Evolutionary conservation across 2,113 vertebrate genomes (phyloP).

Genomic region (Esox niger): DNA sequence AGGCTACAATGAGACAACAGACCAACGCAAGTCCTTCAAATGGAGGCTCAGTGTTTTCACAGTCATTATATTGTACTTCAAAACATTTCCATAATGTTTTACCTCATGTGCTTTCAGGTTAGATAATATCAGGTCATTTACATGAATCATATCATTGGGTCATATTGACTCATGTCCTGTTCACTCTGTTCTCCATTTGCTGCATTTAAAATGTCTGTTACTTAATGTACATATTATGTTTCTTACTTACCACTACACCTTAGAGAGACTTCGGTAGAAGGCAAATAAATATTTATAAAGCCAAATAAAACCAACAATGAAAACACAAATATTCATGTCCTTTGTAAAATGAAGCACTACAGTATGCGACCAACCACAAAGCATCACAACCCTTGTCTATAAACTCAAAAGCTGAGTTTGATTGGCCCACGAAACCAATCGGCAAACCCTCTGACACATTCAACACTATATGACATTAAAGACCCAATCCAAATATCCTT

Average conservation of each 20-base stretch:
- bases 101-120: slow-evolving; percentile 25
- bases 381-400: too few species aligned
- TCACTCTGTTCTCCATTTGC: slow-evolving; percentile 30
- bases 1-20: background rate
- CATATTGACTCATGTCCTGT: slow-evolving; percentile 72
- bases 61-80: slow-evolving; percentile 65
- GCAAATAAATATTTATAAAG: slow-evolving; percentile 63
- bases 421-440: too few species aligned
- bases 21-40: background rate
- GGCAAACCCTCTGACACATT: too few species aligned
- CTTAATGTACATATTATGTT: slow-evolving; percentile 50
- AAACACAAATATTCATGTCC: background rate
- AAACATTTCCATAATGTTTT: slow-evolving; percentile 39
- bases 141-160: slow-evolving; percentile 61
- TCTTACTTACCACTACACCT: slow-evolving; percentile 31
- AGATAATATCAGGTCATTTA: slow-evolving; percentile 30
- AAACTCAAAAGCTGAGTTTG: too few species aligned
- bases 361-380: background rate
- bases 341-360: too few species aligned
- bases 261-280: slow-evolving; percentile 24
- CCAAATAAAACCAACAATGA: slow-evolving; percentile 36
- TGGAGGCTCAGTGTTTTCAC: background rate
- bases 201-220: slow-evolving; percentile 5
- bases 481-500: too few species aligned
- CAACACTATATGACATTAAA: too few species aligned